phyloP scores from a whole-genome alignment of 2,888 invertebrate genomes.

The Pseudococcus viburni region DNA sequence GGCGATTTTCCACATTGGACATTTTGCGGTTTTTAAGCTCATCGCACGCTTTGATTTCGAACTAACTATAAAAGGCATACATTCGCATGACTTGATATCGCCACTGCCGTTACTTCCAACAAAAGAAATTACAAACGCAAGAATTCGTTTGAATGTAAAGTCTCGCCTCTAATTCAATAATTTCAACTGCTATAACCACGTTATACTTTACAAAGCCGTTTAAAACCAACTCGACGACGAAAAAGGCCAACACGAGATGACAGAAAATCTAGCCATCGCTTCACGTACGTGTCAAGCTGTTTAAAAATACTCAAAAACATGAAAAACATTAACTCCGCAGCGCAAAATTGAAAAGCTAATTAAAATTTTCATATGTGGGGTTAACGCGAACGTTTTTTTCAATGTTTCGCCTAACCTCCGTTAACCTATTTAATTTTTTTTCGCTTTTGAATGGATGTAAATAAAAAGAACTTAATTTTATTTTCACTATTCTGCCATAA shows the following conservation, averaged over 20 bases:
- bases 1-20: neutral
- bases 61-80: neutral
- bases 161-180: slow-evolving; percentile 14
- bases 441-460: neutral
- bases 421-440: slow-evolving; percentile 14
- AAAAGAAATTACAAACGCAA: slow-evolving; percentile 25
- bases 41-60: neutral
- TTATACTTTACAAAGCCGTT: slow-evolving; percentile 1
- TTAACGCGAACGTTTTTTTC: neutral
- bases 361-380: slow-evolving; percentile 11
- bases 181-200: neutral
- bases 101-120: neutral
- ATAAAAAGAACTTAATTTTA: slow-evolving; percentile 21
- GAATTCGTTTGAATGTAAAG: neutral
- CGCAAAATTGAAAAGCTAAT: slow-evolving; percentile 2
- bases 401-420: neutral
- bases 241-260: neutral
- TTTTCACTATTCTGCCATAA: neutral
- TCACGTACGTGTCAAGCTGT: slow-evolving; percentile 18
- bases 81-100: slow-evolving; percentile 12
- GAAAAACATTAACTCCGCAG: neutral
- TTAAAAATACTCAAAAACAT: slow-evolving; percentile 16
- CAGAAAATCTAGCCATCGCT: neutral
- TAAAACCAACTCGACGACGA: neutral
- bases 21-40: slow-evolving; percentile 11